A percentile compares a stretch with the other conserved stretches of the same genome.
Conservation (phyloP, 2,888 invertebrate species). For the Melanchra persicariae region DNA sequence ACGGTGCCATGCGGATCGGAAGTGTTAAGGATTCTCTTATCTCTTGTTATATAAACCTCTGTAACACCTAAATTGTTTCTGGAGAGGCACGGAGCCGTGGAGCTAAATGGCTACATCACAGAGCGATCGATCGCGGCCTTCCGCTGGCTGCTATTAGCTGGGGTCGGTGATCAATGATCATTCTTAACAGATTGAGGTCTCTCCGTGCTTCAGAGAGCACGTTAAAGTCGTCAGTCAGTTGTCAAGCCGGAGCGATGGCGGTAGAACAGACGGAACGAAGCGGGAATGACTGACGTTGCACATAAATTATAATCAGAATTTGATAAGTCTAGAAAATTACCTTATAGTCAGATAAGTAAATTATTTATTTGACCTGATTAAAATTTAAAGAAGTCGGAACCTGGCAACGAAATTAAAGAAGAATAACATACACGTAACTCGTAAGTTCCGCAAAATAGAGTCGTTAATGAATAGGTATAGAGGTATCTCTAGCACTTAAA, state of each 20-base stretch:
- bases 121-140: slow-evolving; percentile 50
- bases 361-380: background rate
- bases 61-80: slow-evolving; percentile 58
- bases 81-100: slow-evolving; percentile 26
- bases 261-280: background rate
- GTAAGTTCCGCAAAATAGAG: background rate
- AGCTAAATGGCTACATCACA: slow-evolving; percentile 52
- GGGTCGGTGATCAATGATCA: slow-evolving; percentile 44
- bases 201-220: slow-evolving; percentile 32
- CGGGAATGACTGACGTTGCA: slow-evolving; percentile 11
- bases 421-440: background rate
- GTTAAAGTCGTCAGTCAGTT: slow-evolving; percentile 44
- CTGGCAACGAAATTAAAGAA: slow-evolving; percentile 4
- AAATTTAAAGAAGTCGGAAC: background rate
- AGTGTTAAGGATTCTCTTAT: slow-evolving; percentile 63
- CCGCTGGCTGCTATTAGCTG: slow-evolving; percentile 43
- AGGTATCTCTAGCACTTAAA: slow-evolving; percentile 12
- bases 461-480: slow-evolving; percentile 47
- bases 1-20: slow-evolving; percentile 62
- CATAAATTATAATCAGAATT: slow-evolving; percentile 26
- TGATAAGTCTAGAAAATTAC: background rate
- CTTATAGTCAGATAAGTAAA: slow-evolving; percentile 2
- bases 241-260: slow-evolving; percentile 23
- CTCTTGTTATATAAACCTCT: slow-evolving; percentile 63
- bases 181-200: slow-evolving; percentile 43